Evolutionary conservation across 2,113 vertebrate genomes (phyloP).

Genomic region (Nibea coibor): DNA sequence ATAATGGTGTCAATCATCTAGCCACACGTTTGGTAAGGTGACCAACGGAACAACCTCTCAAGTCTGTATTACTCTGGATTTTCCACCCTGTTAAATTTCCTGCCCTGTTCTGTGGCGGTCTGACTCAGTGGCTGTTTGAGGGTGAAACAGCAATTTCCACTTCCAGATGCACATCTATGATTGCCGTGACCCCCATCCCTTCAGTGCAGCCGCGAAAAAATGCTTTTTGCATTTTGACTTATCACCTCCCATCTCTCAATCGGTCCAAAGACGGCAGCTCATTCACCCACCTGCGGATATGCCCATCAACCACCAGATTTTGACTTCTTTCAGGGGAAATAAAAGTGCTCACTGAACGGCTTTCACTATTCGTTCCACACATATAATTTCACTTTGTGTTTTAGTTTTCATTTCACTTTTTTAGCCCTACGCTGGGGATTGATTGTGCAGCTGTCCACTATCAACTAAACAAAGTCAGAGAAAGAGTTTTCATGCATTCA

Average conservation of each 20-base stretch:
- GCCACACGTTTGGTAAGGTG: neutral
- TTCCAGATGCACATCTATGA: slow-evolving; percentile 50
- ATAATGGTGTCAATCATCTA: neutral
- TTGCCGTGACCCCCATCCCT: slow-evolving; percentile 47
- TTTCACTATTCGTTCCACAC: neutral
- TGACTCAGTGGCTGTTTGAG: slow-evolving; percentile 42
- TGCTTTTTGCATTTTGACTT: slow-evolving; percentile 50
- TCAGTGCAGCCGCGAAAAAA: slow-evolving; percentile 21
- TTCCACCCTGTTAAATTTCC: slow-evolving; percentile 34
- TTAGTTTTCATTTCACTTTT: neutral
- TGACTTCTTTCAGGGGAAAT: neutral
- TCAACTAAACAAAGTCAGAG: too few relatives aligned
- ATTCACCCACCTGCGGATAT: slow-evolving; percentile 11
- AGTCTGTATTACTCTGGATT: slow-evolving; percentile 10
- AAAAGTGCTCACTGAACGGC: neutral
- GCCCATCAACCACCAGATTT: slow-evolving; percentile 17
- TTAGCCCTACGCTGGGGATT: neutral
- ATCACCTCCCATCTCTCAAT: slow-evolving; percentile 40
- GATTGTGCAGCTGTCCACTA: neutral
- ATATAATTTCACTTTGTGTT: slow-evolving; percentile 23
- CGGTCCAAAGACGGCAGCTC: slow-evolving; percentile 11
- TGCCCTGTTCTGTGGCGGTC: slow-evolving; percentile 18
- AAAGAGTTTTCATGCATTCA: too few relatives aligned
- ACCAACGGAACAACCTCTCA: neutral
- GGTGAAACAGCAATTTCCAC: slow-evolving; percentile 56